phyloP scores from a whole-genome alignment of 2,888 invertebrate genomes.

The Melanotus villosus region DNA sequence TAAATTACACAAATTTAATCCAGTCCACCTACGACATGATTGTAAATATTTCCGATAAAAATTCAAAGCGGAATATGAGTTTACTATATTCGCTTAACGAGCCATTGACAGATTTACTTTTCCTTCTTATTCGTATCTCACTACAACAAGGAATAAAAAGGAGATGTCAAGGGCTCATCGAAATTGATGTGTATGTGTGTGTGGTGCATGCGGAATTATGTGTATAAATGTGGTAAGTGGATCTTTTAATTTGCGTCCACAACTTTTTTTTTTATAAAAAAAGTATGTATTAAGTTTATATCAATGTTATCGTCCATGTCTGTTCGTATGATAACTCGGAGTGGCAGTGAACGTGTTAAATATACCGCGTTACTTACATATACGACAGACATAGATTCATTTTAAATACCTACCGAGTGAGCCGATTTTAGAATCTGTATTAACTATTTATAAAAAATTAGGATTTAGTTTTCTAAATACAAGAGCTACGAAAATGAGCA shows the following conservation, averaged over 20 bases:
- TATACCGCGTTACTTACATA: slow-evolving; percentile 61
- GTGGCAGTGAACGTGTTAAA: slow-evolving; percentile 67
- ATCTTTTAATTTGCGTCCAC: slow-evolving; percentile 30
- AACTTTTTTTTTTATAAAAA: slow-evolving; percentile 17
- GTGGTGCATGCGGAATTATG: neutral
- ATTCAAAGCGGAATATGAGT: neutral
- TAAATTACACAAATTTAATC: slow-evolving; percentile 39
- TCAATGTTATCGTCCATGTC: slow-evolving; percentile 51
- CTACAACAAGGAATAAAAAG: neutral
- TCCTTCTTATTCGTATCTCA: too few species aligned
- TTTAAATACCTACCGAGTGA: slow-evolving; percentile 25
- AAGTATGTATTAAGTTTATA: slow-evolving; percentile 19
- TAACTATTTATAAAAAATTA: too few species aligned
- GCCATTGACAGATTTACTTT: too few species aligned
- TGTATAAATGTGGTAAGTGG: slow-evolving; percentile 35
- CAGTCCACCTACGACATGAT: slow-evolving; percentile 34
- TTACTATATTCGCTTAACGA: neutral
- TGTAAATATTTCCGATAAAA: neutral
- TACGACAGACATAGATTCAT: slow-evolving; percentile 56
- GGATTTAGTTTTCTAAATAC: too few species aligned
- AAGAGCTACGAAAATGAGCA: too few species aligned
- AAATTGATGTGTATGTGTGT: too few species aligned
- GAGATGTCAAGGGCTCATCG: neutral
- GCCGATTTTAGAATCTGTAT: slow-evolving; percentile 24
- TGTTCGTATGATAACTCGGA: slow-evolving; percentile 62